Evolutionary conservation across 92 coral and sea anemone genomes (phyloP).

Genomic region (Parazoanthus darwini): DNA sequence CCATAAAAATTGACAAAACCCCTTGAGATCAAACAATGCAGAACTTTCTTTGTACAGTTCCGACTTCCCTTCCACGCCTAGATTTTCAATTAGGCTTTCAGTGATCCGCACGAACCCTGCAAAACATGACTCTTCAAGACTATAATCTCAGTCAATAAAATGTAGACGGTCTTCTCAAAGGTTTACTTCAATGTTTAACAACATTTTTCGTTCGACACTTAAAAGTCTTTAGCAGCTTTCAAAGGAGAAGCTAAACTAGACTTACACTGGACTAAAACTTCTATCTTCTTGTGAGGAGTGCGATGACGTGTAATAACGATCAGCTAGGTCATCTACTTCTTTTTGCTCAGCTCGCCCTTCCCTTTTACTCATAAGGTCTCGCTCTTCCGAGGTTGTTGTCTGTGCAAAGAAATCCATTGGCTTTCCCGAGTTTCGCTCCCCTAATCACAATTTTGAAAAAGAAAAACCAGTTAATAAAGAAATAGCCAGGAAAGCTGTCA

Average conservation of each 20-base stretch:
- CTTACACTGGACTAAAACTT: conserved; percentile 13
- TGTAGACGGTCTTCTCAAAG: no score
- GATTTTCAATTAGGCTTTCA: no score
- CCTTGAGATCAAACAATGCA: no score
- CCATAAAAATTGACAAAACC: no score
- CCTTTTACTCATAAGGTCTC: conserved; percentile 30
- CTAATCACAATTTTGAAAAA: not conserved
- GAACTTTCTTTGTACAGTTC: no score
- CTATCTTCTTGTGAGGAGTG: conserved; percentile 31
- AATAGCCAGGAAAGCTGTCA: not conserved
- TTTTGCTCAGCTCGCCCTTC: not conserved
- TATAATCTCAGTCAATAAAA: no score
- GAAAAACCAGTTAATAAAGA: no score
- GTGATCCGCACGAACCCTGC: no score
- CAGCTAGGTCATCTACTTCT: conserved; percentile 3
- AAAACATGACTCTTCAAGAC: no score
- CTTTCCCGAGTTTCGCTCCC: not conserved
- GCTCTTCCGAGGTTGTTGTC: conserved; percentile 63
- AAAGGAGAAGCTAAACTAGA: not conserved
- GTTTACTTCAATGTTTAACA: not conserved
- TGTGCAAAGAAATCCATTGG: conserved; percentile 55
- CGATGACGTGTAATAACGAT: conserved; percentile 7
- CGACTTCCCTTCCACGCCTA: no score
- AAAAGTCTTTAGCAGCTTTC: not conserved
- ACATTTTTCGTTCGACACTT: not conserved